Conservation (phyloP, 1,140 invertebrate genomes). For the Trypoxylus dichotomus region DNA sequence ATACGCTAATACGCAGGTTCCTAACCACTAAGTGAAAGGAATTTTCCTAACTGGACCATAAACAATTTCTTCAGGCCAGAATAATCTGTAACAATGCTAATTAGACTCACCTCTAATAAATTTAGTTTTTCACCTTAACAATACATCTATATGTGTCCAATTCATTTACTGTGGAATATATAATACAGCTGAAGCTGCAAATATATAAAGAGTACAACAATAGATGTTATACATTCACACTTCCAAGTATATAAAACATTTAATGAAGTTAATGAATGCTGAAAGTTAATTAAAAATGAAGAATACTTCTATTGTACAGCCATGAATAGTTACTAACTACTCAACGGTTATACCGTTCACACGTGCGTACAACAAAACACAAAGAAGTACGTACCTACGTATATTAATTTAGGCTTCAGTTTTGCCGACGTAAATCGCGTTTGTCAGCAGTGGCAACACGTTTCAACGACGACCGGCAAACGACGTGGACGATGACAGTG, state of each 20-base stretch:
- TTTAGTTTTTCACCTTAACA: too few relatives aligned
- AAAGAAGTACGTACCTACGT: neutral
- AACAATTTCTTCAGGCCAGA: too few relatives aligned
- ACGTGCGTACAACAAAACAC: neutral
- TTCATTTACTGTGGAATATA: too few relatives aligned
- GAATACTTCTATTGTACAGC: neutral
- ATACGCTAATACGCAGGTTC: too few relatives aligned
- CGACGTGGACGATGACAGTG: conserved; percentile 7
- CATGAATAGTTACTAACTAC: neutral
- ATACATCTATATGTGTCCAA: too few relatives aligned
- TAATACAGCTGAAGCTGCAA: too few relatives aligned
- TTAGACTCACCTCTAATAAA: too few relatives aligned
- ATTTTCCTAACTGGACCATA: too few relatives aligned
- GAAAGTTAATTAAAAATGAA: neutral
- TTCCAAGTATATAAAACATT: neutral
- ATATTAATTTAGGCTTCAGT: conserved; percentile 7
- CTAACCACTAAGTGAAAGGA: too few relatives aligned
- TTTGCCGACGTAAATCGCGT: conserved; percentile 1
- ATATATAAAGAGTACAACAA: too few relatives aligned
- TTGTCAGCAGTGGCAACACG: neutral
- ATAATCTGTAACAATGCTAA: too few relatives aligned
- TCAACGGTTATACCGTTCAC: neutral
- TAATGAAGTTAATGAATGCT: neutral
- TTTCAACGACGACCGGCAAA: neutral
- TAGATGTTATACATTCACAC: neutral